phyloP scores from a whole-genome alignment of 2,113 vertebrate species.

The Caranx melampygus region DNA sequence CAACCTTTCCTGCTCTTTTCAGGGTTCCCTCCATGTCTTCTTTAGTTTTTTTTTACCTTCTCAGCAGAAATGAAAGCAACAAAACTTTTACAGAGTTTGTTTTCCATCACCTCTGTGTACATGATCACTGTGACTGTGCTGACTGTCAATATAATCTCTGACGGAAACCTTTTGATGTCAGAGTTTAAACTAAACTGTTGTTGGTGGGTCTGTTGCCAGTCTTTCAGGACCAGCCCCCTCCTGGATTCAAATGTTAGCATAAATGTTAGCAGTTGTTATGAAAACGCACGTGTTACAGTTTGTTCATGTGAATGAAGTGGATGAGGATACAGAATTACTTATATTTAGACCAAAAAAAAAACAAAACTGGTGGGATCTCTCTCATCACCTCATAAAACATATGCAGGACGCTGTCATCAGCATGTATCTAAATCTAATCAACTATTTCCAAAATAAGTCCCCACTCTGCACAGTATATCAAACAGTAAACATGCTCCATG shows the following conservation, averaged over 20 bases:
- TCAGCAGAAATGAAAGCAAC: background rate
- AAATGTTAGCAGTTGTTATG: too few species aligned
- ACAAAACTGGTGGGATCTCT: background rate
- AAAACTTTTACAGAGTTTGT: background rate
- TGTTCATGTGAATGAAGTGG: background rate
- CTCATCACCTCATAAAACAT: conserved; percentile 3
- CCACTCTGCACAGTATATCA: background rate
- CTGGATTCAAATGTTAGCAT: background rate
- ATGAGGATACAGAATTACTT: background rate
- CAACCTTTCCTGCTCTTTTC: background rate
- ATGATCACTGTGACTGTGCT: background rate
- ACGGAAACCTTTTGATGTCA: conserved; percentile 13
- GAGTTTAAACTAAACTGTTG: background rate
- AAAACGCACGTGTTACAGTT: background rate
- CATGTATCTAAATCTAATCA: conserved; percentile 14
- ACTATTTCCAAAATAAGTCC: conserved; percentile 6
- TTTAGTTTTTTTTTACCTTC: background rate
- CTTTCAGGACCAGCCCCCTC: background rate
- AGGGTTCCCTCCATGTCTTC: background rate
- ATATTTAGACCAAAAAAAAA: conserved; percentile 10
- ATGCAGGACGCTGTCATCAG: conserved; percentile 2
- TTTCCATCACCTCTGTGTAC: background rate
- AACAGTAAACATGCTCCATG: too few species aligned
- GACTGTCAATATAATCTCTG: background rate
- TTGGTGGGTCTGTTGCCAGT: conserved; percentile 2